Percentiles rank a stretch among this genome's conserved stretches.
Evolutionary conservation across 1,140 invertebrate species (phyloP).

Genomic region (Cotesia glomerata): DNA sequence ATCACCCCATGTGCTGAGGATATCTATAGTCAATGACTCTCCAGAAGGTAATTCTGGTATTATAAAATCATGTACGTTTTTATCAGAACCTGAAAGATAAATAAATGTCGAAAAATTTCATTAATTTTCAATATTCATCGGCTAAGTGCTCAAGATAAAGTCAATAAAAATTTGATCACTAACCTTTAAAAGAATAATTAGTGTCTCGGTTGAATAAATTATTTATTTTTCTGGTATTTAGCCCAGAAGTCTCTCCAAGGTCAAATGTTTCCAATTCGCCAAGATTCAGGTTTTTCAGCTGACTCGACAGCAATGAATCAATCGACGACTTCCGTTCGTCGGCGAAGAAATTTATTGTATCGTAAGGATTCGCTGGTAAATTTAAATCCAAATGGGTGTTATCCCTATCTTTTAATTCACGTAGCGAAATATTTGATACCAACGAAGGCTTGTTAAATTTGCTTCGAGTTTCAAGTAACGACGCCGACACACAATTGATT

Average conservation of each 20-base stretch:
- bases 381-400: not conserved
- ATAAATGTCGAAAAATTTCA: not conserved
- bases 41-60: conserved; percentile 80
- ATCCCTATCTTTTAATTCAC: not conserved
- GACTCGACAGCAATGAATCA: not conserved
- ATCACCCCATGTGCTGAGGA: conserved; percentile 83
- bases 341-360: not conserved
- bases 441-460: not conserved
- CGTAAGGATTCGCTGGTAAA: not conserved
- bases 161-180: not conserved
- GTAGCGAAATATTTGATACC: not conserved
- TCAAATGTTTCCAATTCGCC: not conserved
- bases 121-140: not conserved
- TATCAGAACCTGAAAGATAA: conserved; percentile 23
- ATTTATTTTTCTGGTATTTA: not conserved
- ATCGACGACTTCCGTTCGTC: not conserved
- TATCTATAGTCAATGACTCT: conserved; percentile 71
- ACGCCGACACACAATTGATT: not conserved
- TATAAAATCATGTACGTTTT: conserved; percentile 49
- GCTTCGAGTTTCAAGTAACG: not conserved
- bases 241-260: not conserved
- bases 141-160: no score
- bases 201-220: not conserved
- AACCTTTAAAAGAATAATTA: conserved; percentile 15
- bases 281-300: not conserved